Percentiles rank a stretch among this genome's conserved stretches.
Evolutionary conservation across 1,140 invertebrate genomes (phyloP).

Genomic region (Calliopsis andreniformis): DNA sequence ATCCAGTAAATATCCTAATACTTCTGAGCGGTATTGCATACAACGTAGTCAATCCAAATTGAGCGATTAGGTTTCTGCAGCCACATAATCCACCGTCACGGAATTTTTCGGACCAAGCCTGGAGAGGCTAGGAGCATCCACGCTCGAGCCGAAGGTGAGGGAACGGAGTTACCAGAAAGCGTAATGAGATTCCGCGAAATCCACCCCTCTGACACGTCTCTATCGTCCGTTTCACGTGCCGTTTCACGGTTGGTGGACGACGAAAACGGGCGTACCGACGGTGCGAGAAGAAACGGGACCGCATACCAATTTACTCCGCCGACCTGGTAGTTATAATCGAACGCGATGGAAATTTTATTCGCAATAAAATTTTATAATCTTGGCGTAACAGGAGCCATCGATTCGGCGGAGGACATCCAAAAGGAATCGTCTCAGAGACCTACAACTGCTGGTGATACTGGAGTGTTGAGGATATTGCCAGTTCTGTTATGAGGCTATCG

Average conservation of each 20-base stretch:
- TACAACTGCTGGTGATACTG: neutral
- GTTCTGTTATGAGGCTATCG: no score
- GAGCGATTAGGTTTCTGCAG: neutral
- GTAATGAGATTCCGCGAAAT: conserved; percentile 27
- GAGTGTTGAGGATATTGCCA: no score
- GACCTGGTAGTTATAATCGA: conserved; percentile 5
- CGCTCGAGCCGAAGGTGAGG: neutral
- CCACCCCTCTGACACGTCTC: conserved; percentile 11
- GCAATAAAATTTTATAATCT: conserved; percentile 14
- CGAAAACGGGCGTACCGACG: conserved; percentile 7
- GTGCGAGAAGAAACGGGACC: conserved; percentile 28
- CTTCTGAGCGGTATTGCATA: no score
- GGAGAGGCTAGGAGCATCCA: no score
- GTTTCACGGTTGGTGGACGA: conserved; percentile 18
- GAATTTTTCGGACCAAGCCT: neutral
- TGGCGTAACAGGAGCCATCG: neutral
- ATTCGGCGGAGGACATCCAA: neutral
- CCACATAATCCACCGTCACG: neutral
- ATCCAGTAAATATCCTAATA: no score
- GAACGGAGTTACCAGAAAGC: conserved; percentile 15
- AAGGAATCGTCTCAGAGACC: neutral
- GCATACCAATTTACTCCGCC: conserved; percentile 14
- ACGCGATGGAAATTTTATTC: conserved; percentile 23
- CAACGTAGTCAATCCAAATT: no score
- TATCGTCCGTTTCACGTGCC: conserved; percentile 20